These are phyloP conservation scores for Pantherophis guttatus DNA, from an alignment of 2,113 vertebrate species.

Conservation along the genomic window DNA sequence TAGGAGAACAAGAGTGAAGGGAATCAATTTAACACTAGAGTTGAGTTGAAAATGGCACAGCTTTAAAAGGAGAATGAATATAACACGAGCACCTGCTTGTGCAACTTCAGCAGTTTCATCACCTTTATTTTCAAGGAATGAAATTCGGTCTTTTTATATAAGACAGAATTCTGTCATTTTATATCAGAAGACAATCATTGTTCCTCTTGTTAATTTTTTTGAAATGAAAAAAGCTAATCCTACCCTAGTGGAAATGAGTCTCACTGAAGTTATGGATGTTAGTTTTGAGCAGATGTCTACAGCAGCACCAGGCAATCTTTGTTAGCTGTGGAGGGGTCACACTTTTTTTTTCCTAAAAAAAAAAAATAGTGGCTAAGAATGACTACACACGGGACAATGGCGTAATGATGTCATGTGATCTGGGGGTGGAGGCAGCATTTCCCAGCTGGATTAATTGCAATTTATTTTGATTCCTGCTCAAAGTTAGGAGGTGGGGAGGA, in stretches of 20 bases:
- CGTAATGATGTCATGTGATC: neutral
- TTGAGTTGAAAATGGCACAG: neutral
- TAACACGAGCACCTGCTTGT: neutral
- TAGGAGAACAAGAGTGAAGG: neutral
- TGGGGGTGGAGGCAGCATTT: neutral
- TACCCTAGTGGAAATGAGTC: neutral
- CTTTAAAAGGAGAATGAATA: neutral
- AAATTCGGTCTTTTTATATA: neutral
- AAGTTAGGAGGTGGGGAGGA: neutral
- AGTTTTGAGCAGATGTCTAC: neutral
- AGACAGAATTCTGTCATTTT: neutral
- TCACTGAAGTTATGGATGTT: neutral
- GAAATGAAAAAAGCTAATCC: neutral
- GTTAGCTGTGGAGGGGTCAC: neutral
- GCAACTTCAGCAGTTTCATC: neutral
- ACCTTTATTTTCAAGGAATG: neutral
- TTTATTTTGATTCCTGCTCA: neutral
- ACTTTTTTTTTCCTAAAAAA: neutral
- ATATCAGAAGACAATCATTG: neutral
- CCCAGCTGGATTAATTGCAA: neutral
- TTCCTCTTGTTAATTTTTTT: neutral
- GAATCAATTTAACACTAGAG: neutral
- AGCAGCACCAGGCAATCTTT: neutral
- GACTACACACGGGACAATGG: neutral
- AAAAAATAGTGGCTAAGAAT: neutral